phyloP scores from a whole-genome alignment of 2,888 invertebrate species.

The Lepidocyrtinus sp. region DNA sequence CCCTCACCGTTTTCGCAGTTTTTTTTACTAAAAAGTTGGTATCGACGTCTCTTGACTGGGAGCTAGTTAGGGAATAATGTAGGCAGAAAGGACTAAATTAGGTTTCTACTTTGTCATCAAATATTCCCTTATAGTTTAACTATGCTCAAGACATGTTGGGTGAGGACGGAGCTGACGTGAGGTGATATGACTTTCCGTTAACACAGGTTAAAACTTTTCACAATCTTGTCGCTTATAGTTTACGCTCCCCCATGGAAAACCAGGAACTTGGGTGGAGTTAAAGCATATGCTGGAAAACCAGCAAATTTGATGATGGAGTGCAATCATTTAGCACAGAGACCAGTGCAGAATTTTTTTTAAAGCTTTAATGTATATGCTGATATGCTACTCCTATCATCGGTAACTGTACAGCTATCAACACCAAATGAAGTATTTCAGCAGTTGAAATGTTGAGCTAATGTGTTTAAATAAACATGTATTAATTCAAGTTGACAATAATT shows the following conservation, averaged over 20 bases:
- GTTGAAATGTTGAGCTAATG: slow-evolving; percentile 8
- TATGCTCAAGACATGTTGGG: slow-evolving; percentile 23
- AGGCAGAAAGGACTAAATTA: slow-evolving; percentile 28
- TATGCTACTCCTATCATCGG: slow-evolving; percentile 35
- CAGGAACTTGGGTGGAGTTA: neutral
- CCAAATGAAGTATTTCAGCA: neutral
- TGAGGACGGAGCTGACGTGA: slow-evolving; percentile 13
- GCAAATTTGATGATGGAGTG: slow-evolving; percentile 13
- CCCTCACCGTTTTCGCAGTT: slow-evolving; percentile 1
- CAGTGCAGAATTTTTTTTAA: too few relatives aligned
- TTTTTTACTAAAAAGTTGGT: neutral
- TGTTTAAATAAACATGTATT: slow-evolving; percentile 10
- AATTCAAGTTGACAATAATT: neutral
- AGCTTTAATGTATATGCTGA: too few relatives aligned
- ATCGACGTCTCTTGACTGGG: slow-evolving; percentile 1
- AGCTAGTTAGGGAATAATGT: slow-evolving; percentile 13
- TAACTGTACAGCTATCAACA: neutral
- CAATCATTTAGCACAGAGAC: slow-evolving; percentile 5
- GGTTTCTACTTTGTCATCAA: slow-evolving; percentile 27
- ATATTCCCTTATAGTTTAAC: slow-evolving; percentile 18
- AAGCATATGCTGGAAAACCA: neutral
- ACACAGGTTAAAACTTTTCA: neutral
- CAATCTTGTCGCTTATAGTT: slow-evolving; percentile 6
- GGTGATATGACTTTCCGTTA: neutral
- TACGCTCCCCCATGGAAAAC: neutral